These are phyloP conservation scores for Calephelis virginiensis DNA, from an alignment of 1,140 invertebrate species.

Conservation along the genomic window DNA sequence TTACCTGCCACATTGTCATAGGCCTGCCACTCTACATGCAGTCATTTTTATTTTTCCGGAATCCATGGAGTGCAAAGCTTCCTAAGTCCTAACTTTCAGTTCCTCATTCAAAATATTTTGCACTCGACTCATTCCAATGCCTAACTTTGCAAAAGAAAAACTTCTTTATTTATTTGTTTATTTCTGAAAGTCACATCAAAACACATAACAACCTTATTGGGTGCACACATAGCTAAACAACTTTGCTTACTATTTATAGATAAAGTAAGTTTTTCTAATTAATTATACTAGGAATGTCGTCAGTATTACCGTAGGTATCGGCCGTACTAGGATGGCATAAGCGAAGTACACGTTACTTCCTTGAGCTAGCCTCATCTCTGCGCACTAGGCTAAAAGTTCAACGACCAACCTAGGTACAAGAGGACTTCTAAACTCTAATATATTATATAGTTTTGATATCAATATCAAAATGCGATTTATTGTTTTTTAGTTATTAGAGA, in stretches of 20 bases:
- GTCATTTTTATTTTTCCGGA: too few species aligned
- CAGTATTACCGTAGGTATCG: constrained; percentile 38
- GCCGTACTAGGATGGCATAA: constrained; percentile 38
- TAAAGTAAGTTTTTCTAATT: constrained; percentile 9
- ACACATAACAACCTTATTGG: not conserved
- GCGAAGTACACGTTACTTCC: constrained; percentile 32
- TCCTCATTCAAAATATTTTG: too few species aligned
- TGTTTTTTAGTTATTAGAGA: too few species aligned
- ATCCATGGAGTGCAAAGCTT: too few species aligned
- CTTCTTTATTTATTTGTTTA: too few species aligned
- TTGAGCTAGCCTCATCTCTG: constrained; percentile 35
- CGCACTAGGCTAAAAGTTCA: constrained; percentile 62
- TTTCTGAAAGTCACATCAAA: too few species aligned
- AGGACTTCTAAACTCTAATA: constrained; percentile 33
- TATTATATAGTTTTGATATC: not conserved
- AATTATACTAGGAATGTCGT: constrained; percentile 31
- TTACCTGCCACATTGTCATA: too few species aligned
- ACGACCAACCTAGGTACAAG: constrained; percentile 40
- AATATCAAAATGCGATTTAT: too few species aligned
- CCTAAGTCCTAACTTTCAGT: too few species aligned
- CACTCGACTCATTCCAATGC: too few species aligned
- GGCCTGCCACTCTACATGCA: too few species aligned
- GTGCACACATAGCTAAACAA: not conserved
- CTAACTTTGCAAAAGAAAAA: too few species aligned
- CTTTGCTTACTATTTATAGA: constrained; percentile 11